phyloP scores from a whole-genome alignment of 2,888 invertebrate species.

The Acronicta leporina region DNA sequence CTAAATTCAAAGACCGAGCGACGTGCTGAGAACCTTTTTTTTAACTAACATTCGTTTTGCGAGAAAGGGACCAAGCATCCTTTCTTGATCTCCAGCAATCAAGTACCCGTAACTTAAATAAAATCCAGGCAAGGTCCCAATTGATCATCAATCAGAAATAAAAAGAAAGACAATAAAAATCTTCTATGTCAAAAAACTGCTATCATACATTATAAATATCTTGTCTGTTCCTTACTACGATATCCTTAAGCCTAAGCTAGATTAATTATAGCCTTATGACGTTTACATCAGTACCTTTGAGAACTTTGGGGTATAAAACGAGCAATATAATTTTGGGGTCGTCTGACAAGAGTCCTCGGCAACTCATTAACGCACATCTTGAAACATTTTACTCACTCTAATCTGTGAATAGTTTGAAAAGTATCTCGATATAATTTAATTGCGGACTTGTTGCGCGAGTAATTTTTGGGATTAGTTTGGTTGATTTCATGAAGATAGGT shows the following conservation, averaged over 20 bases:
- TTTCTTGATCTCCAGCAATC: too few species aligned
- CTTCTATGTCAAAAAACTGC: not conserved
- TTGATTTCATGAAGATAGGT: too few species aligned
- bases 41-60: too few species aligned
- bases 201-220: conserved; percentile 4
- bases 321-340: conserved; percentile 40
- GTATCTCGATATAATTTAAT: conserved; percentile 25
- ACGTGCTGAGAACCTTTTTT: too few species aligned
- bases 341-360: conserved; percentile 24
- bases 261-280: conserved; percentile 49
- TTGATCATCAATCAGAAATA: not conserved
- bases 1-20: too few species aligned
- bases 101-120: too few species aligned
- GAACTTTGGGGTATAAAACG: conserved; percentile 48
- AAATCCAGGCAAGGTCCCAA: too few species aligned
- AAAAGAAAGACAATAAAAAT: conserved; percentile 7
- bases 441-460: conserved; percentile 1
- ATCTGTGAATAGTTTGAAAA: conserved; percentile 37
- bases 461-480: too few species aligned
- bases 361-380: conserved; percentile 44
- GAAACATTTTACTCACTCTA: conserved; percentile 30
- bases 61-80: too few species aligned
- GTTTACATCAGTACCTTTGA: conserved; percentile 36
- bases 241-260: conserved; percentile 29
- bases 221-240: conserved; percentile 13